A percentile compares a stretch with the other conserved stretches of the same genome.
These are phyloP conservation scores for Saccostrea cuccullata DNA, from an alignment of 1,140 invertebrate species.

Conservation along the genomic window DNA sequence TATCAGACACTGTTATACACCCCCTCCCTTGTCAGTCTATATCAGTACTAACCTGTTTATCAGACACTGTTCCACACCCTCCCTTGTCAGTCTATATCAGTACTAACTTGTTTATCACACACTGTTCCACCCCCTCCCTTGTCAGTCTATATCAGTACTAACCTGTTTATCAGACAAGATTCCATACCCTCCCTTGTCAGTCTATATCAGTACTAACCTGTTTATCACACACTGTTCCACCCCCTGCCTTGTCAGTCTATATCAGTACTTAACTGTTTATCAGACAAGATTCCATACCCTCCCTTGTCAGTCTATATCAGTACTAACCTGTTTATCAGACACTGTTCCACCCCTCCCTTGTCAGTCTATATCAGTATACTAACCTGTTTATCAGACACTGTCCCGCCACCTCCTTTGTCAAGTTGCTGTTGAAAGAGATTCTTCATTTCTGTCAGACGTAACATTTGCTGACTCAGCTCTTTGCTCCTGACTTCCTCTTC, in stretches of 20 bases:
- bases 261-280: constrained; percentile 53
- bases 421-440: constrained; percentile 72
- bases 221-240: constrained; percentile 25
- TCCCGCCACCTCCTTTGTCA: constrained; percentile 61
- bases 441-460: constrained; percentile 70
- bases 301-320: not conserved
- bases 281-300: constrained; percentile 15
- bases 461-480: constrained; percentile 58
- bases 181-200: not conserved
- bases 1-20: constrained; percentile 21
- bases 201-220: not conserved
- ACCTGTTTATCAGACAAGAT: constrained; percentile 56
- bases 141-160: not conserved
- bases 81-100: not conserved
- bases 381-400: constrained; percentile 70
- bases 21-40: not conserved
- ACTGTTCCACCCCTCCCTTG: not conserved
- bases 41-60: constrained; percentile 53
- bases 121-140: not conserved
- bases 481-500: constrained; percentile 61
- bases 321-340: constrained; percentile 38
- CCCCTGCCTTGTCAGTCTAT: not conserved
- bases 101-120: constrained; percentile 19
- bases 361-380: not conserved
- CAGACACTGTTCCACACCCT: constrained; percentile 12